These are phyloP conservation scores for Pyrrhosoma nymphula DNA, from an alignment of 2,888 invertebrate species.

Conservation along the genomic window DNA sequence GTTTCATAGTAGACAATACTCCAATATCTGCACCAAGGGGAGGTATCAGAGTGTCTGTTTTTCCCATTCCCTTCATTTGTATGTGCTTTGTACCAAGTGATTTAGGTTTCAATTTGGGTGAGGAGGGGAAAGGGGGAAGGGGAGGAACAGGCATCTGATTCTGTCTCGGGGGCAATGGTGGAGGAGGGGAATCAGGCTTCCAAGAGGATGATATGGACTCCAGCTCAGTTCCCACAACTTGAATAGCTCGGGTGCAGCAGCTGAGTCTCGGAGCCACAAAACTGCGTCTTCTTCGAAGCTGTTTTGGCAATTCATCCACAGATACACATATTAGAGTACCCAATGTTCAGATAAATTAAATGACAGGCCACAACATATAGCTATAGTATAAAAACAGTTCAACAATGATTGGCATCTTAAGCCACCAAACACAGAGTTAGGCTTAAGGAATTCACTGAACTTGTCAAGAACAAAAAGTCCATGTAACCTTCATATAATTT, in stretches of 20 bases:
- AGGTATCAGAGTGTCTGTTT: conserved; percentile 28
- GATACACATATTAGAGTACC: background rate
- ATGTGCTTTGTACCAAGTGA: background rate
- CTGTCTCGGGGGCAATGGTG: conserved; percentile 49
- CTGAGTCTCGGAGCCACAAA: conserved; percentile 55
- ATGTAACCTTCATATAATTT: background rate
- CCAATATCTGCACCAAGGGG: background rate
- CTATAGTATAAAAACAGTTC: background rate
- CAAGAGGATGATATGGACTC: conserved; percentile 43
- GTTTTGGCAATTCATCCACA: conserved; percentile 46
- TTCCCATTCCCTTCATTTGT: background rate
- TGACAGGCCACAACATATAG: background rate
- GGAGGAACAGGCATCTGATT: conserved; percentile 51
- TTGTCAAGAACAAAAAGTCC: background rate
- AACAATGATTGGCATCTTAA: background rate
- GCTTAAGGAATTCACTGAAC: background rate
- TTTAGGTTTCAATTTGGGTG: conserved; percentile 45
- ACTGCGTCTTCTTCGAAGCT: conserved; percentile 64
- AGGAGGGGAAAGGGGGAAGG: conserved; percentile 44
- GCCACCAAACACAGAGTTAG: background rate
- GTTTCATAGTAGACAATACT: background rate
- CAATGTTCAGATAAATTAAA: background rate
- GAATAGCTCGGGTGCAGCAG: conserved; percentile 58
- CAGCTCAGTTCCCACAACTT: conserved; percentile 52
- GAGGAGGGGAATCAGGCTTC: conserved; percentile 51